Evolutionary conservation across 1,140 invertebrate genomes (phyloP).

Genomic region (Hypsibius dujardini): DNA sequence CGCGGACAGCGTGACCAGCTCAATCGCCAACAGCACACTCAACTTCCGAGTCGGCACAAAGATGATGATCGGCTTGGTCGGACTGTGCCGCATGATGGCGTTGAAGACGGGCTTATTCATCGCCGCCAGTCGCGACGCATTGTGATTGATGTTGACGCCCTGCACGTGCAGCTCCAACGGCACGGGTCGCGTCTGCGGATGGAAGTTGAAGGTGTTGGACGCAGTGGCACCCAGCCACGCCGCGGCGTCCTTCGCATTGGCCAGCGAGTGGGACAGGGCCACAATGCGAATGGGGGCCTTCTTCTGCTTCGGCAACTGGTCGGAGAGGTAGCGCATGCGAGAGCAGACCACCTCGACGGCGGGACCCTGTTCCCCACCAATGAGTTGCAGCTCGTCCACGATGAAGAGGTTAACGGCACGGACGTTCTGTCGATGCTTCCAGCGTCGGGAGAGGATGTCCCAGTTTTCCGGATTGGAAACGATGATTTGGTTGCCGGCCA

Average conservation of each 20-base stretch:
- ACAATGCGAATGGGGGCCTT: constrained; percentile 65
- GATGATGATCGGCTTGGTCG: constrained; percentile 74
- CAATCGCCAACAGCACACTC: constrained; percentile 77
- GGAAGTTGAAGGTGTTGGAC: constrained; percentile 90
- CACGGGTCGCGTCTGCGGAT: constrained; percentile 84
- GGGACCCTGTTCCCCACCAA: constrained; percentile 72
- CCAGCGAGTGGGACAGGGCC: constrained; percentile 78
- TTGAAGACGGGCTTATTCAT: constrained; percentile 97
- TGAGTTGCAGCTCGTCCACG: constrained; percentile 84
- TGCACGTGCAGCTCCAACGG: constrained; percentile 86
- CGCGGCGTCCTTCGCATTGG: constrained; percentile 82
- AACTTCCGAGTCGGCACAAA: constrained; percentile 90
- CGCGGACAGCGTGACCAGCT: constrained; percentile 76
- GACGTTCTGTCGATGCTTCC: constrained; percentile 96
- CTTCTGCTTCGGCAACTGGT: constrained; percentile 61
- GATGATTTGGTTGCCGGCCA: constrained; percentile 80
- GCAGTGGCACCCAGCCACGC: constrained; percentile 89
- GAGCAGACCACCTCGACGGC: constrained; percentile 93
- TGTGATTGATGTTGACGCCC: constrained; percentile 94
- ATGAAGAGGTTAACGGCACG: constrained; percentile 93
- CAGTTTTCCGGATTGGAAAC: constrained; percentile 94
- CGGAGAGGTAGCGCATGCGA: constrained; percentile 88
- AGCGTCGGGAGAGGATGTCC: constrained; percentile 90
- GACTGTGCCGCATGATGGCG: constrained; percentile 66
- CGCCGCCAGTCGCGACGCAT: constrained; percentile 75